A percentile compares a stretch with the other conserved stretches of the same genome.
phyloP scores from a whole-genome alignment of 2,888 invertebrate species.

The Diloba caeruleocephala region DNA sequence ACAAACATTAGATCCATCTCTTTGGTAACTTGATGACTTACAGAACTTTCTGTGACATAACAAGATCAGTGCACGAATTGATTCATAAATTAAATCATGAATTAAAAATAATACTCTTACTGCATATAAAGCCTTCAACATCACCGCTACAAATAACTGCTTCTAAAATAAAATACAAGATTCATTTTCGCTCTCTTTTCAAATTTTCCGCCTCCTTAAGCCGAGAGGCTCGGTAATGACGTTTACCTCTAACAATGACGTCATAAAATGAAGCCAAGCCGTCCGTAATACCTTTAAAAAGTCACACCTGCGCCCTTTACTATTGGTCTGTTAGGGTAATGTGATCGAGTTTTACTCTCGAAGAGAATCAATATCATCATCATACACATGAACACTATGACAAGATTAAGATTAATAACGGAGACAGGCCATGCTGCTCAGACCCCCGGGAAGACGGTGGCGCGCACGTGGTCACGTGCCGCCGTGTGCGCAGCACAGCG shows the following conservation, averaged over 20 bases:
- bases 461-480: too few relatives aligned
- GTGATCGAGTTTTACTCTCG: slow-evolving; percentile 16
- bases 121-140: slow-evolving; percentile 5
- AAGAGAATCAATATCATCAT: too few relatives aligned
- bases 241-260: slow-evolving; percentile 75
- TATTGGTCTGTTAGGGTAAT: slow-evolving; percentile 27
- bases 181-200: slow-evolving; percentile 69
- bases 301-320: slow-evolving; percentile 65
- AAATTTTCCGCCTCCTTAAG: slow-evolving; percentile 73
- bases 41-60: too few relatives aligned
- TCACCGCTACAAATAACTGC: slow-evolving; percentile 2
- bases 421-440: too few relatives aligned
- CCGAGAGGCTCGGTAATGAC: slow-evolving; percentile 73
- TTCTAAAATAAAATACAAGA: slow-evolving; percentile 61
- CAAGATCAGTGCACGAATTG: too few relatives aligned
- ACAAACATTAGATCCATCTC: too few relatives aligned
- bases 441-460: too few relatives aligned
- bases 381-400: too few relatives aligned
- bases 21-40: too few relatives aligned
- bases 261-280: slow-evolving; percentile 72
- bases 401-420: too few relatives aligned
- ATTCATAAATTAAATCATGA: too few relatives aligned
- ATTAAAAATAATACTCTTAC: neutral
- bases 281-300: slow-evolving; percentile 67
- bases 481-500: too few relatives aligned